A percentile compares a stretch with the other conserved stretches of the same genome.
Evolutionary conservation across 92 coral and sea anemone genomes (phyloP).

Genomic region (Epizoanthus rinbou): DNA sequence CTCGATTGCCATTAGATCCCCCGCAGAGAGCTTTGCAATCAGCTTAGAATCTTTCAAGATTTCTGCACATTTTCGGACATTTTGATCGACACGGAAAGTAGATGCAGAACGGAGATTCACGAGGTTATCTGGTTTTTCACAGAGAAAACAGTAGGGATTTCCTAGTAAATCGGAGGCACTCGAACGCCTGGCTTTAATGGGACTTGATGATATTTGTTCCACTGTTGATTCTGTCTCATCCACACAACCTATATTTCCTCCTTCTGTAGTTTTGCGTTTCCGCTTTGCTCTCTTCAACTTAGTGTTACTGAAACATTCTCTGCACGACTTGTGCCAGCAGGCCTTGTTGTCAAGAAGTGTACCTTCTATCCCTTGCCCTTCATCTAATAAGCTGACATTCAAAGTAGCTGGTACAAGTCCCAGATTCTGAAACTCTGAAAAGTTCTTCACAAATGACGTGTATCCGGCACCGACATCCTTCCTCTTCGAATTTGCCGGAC

Average conservation of each 20-base stretch:
- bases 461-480: slow-evolving; percentile 56
- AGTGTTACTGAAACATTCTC: slow-evolving; percentile 40
- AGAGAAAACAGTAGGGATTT: slow-evolving; percentile 35
- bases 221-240: too few species aligned
- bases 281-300: slow-evolving; percentile 47
- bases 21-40: slow-evolving; percentile 55
- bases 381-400: slow-evolving; percentile 23
- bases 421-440: slow-evolving; percentile 41
- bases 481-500: slow-evolving; percentile 55
- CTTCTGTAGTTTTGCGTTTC: slow-evolving; percentile 44
- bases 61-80: slow-evolving; percentile 52
- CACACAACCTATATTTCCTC: background rate
- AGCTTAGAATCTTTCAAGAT: slow-evolving; percentile 56
- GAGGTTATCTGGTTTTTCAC: slow-evolving; percentile 39
- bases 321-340: slow-evolving; percentile 60
- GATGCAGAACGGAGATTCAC: slow-evolving; percentile 54
- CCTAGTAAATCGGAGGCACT: background rate
- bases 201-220: background rate
- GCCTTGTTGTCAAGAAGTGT: slow-evolving; percentile 50
- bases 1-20: slow-evolving; percentile 57
- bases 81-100: slow-evolving; percentile 56
- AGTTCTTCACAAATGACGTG: slow-evolving; percentile 41
- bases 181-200: slow-evolving; percentile 35
- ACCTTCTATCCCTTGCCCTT: slow-evolving; percentile 50
- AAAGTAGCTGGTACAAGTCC: slow-evolving; percentile 24